phyloP scores from a whole-genome alignment of 2,888 invertebrate genomes.

The Salpingus planirostris region DNA sequence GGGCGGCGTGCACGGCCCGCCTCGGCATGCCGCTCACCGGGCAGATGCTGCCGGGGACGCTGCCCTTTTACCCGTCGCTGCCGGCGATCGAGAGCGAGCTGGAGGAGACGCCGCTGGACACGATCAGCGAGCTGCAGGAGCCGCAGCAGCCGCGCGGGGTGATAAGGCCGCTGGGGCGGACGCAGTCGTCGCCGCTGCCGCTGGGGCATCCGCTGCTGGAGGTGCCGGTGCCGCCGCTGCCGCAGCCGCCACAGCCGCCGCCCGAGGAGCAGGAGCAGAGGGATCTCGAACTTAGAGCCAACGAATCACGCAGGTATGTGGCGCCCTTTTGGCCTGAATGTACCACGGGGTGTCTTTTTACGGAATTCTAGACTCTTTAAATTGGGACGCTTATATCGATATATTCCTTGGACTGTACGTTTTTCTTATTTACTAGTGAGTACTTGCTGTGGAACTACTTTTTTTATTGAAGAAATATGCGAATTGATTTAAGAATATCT shows the following conservation, averaged over 20 bases:
- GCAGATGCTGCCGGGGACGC: constrained; percentile 56
- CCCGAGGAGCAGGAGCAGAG: constrained; percentile 43
- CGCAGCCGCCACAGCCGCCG: constrained; percentile 43
- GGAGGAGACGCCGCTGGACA: constrained; percentile 47
- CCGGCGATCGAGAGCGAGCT: constrained; percentile 54
- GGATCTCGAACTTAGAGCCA: constrained; percentile 39
- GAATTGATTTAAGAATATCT: too few relatives aligned
- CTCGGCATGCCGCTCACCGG: constrained; percentile 52
- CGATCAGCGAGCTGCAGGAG: constrained; percentile 40
- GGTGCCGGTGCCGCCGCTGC: constrained; percentile 20
- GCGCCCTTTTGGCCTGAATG: too few relatives aligned
- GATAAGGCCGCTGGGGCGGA: constrained; percentile 74
- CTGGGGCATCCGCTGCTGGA: constrained; percentile 79
- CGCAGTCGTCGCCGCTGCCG: constrained; percentile 88
- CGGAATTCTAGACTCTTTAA: too few relatives aligned
- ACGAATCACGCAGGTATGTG: constrained; percentile 43
- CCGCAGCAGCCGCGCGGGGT: constrained; percentile 34
- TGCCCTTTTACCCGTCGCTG: constrained; percentile 63
- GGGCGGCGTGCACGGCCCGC: constrained; percentile 61
- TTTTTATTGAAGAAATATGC: too few relatives aligned
- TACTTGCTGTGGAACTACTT: too few relatives aligned
- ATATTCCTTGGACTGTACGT: too few relatives aligned
- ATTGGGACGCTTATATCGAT: too few relatives aligned
- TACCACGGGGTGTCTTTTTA: too few relatives aligned
- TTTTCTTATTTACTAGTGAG: too few relatives aligned